Evolutionary conservation across 2,797 vertebrate genomes (phyloP).

Genomic region (Masticophis lateralis): DNA sequence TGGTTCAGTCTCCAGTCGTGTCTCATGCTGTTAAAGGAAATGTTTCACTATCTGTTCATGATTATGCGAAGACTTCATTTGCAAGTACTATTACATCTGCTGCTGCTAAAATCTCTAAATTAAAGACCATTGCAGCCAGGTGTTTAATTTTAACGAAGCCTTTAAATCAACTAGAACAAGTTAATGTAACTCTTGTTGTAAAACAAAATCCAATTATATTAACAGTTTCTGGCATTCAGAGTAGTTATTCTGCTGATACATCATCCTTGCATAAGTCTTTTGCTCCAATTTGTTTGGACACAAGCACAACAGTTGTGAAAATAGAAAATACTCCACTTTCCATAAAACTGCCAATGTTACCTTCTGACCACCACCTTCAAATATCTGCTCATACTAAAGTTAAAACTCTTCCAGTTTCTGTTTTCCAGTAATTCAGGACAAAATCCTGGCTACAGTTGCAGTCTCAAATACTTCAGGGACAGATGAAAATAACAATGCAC

Average conservation of each 20-base stretch:
- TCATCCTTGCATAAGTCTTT: not conserved
- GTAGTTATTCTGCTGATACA: constrained; percentile 34
- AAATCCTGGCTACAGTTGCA: constrained; percentile 64
- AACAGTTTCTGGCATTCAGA: constrained; percentile 50
- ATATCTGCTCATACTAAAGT: constrained; percentile 76
- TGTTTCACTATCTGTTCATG: constrained; percentile 57
- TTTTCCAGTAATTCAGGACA: constrained; percentile 72
- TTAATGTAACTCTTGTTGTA: constrained; percentile 55
- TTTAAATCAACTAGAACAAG: constrained; percentile 57
- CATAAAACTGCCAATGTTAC: constrained; percentile 59
- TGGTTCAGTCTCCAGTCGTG: constrained; percentile 65
- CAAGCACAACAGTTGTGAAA: constrained; percentile 58
- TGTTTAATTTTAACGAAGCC: constrained; percentile 65
- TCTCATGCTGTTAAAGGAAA: constrained; percentile 59
- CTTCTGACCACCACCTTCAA: constrained; percentile 73
- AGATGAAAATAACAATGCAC: constrained; percentile 54
- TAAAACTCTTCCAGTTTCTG: constrained; percentile 71
- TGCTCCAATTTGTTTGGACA: not conserved
- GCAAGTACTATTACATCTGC: constrained; percentile 54
- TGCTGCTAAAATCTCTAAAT: constrained; percentile 64
- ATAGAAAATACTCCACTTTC: constrained; percentile 40
- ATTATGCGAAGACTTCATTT: constrained; percentile 68
- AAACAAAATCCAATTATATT: constrained; percentile 53
- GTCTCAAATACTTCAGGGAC: constrained; percentile 44
- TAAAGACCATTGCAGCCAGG: constrained; percentile 64